Conservation (phyloP, 1,140 invertebrate genomes). For the Meteorus sp. region DNA sequence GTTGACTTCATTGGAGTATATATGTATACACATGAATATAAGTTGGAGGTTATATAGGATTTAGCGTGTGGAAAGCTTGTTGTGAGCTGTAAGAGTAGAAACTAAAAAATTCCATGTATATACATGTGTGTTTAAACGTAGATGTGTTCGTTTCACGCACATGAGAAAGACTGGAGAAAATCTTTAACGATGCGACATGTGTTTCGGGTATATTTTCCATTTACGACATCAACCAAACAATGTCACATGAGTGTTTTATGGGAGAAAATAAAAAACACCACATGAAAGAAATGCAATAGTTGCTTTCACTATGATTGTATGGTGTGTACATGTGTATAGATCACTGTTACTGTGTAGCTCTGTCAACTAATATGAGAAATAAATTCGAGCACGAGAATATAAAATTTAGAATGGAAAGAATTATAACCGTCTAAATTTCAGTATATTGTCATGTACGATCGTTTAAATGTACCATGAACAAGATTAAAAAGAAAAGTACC, state of each 20-base stretch:
- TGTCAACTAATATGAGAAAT: background rate
- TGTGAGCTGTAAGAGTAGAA: background rate
- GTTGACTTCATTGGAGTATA: too few relatives aligned
- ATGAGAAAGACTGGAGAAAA: background rate
- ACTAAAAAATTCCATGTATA: background rate
- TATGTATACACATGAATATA: too few relatives aligned
- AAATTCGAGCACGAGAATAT: background rate
- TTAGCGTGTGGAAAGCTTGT: too few relatives aligned
- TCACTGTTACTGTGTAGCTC: too few relatives aligned
- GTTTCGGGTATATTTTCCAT: conserved; percentile 25
- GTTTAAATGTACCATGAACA: too few relatives aligned
- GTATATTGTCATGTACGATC: too few relatives aligned
- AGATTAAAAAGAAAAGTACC: too few relatives aligned
- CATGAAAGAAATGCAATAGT: background rate
- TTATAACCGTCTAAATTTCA: too few relatives aligned
- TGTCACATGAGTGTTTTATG: conserved; percentile 12
- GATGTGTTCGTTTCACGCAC: background rate
- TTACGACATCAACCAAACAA: conserved; percentile 17
- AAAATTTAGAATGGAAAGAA: too few relatives aligned
- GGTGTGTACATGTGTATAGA: too few relatives aligned
- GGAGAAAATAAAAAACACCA: conserved; percentile 13
- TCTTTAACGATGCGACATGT: conserved; percentile 21
- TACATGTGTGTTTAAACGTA: background rate
- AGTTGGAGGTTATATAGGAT: too few relatives aligned
- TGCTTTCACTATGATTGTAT: too few relatives aligned